Percentiles rank a stretch among this genome's conserved stretches.
Evolutionary conservation across 1,140 invertebrate species (phyloP).

Genomic region (Acyrthosiphon pisum): DNA sequence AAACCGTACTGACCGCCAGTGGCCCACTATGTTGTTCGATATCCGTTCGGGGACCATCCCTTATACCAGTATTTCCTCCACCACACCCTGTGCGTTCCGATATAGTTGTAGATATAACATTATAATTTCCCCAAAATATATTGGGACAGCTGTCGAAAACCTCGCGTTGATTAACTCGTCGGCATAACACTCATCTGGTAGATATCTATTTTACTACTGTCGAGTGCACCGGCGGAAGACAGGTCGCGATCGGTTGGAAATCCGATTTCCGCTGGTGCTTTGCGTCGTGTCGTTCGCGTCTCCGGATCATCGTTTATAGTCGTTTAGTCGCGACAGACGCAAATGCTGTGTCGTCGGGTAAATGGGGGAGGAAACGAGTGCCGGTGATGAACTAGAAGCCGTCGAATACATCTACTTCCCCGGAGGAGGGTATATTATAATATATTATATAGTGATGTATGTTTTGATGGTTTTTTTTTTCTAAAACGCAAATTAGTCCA

Average conservation of each 20-base stretch:
- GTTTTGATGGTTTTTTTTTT: not conserved
- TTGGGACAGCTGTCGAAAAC: not conserved
- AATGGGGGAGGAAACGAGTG: not conserved
- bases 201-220: not conserved
- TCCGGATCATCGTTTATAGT: not conserved
- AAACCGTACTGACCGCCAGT: too few relatives aligned
- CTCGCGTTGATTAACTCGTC: not conserved
- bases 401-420: not conserved
- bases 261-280: not conserved
- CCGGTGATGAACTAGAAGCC: not conserved
- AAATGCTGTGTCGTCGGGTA: not conserved
- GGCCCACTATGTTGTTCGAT: too few relatives aligned
- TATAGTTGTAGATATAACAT: not conserved
- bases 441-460: not conserved
- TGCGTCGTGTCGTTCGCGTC: not conserved
- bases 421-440: not conserved
- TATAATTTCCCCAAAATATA: not conserved
- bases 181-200: not conserved
- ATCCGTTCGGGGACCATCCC: too few relatives aligned
- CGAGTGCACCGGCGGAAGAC: slow-evolving; percentile 4
- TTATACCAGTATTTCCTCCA: too few relatives aligned
- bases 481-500: not conserved
- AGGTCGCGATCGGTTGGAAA: slow-evolving; percentile 4
- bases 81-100: not conserved
- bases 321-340: not conserved